phyloP scores from a whole-genome alignment of 1,140 invertebrate genomes.

The Oryzaephilus surinamensis region DNA sequence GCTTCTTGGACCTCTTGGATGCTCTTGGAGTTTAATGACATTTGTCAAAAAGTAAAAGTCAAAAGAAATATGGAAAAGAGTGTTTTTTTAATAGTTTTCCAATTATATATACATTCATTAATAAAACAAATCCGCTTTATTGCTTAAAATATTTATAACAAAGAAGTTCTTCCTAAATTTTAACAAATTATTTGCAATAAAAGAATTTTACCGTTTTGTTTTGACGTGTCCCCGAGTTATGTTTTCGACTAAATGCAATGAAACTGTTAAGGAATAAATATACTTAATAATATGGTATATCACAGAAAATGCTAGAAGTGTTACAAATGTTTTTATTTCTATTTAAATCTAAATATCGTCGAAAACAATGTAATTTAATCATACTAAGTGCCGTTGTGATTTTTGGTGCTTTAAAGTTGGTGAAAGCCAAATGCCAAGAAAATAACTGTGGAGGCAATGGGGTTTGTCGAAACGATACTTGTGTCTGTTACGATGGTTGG shows the following conservation, averaged over 20 bases:
- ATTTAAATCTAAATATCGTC: conserved; percentile 71
- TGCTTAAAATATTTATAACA: not conserved
- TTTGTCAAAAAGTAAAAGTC: conserved; percentile 7
- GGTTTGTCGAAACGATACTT: conserved; percentile 71
- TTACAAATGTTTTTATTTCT: conserved; percentile 75
- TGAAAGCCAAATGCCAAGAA: conserved; percentile 41
- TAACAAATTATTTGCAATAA: not conserved
- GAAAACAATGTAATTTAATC: conserved; percentile 47
- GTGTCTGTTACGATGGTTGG: conserved; percentile 83
- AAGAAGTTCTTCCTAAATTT: not conserved
- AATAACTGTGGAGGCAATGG: conserved; percentile 57
- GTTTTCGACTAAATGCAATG: conserved; percentile 8
- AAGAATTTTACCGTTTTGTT: conserved; percentile 11
- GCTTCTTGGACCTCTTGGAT: too few species aligned
- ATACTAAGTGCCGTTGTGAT: conserved; percentile 38
- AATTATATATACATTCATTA: not conserved
- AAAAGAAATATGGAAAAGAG: conserved; percentile 12
- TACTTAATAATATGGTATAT: conserved; percentile 24
- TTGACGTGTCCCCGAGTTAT: too few species aligned
- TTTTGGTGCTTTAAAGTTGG: conserved; percentile 30
- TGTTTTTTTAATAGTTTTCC: not conserved
- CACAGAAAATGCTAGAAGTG: conserved; percentile 66
- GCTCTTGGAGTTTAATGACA: too few species aligned
- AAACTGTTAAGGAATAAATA: conserved; percentile 13
- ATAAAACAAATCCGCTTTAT: not conserved